These are phyloP conservation scores for Poicephalus meyeri DNA, from an alignment of 2,113 vertebrate species.

Conservation along the genomic window DNA sequence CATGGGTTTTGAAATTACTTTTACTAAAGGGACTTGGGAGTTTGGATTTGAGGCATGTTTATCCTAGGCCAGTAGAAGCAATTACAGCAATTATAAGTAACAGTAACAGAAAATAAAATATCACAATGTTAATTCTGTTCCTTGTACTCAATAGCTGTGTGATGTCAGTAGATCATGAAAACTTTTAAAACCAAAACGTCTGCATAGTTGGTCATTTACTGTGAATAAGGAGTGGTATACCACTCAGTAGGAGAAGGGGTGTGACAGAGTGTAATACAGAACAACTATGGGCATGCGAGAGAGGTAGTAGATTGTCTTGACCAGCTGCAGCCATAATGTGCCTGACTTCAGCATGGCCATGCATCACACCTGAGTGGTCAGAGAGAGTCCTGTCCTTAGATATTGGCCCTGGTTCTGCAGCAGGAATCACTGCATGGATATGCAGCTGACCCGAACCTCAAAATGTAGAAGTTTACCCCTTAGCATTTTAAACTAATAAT, in stretches of 20 bases:
- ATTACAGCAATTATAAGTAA: neutral
- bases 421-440: neutral
- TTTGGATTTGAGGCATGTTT: neutral
- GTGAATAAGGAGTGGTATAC: neutral
- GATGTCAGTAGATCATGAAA: neutral
- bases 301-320: neutral
- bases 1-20: neutral
- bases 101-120: neutral
- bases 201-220: neutral
- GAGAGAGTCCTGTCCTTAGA: neutral
- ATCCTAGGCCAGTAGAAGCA: neutral
- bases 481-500: neutral
- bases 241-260: neutral
- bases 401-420: neutral
- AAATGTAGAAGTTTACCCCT: neutral
- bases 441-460: neutral
- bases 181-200: neutral
- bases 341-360: neutral
- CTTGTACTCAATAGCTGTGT: neutral
- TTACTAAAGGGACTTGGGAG: neutral
- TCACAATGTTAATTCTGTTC: neutral
- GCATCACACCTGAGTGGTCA: neutral
- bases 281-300: neutral
- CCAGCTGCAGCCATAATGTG: rapidly evolving
- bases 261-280: neutral